A percentile compares a stretch with the other conserved stretches of the same genome.
Evolutionary conservation across 1,140 invertebrate genomes (phyloP).

Genomic region (Lysiphlebus fabarum): DNA sequence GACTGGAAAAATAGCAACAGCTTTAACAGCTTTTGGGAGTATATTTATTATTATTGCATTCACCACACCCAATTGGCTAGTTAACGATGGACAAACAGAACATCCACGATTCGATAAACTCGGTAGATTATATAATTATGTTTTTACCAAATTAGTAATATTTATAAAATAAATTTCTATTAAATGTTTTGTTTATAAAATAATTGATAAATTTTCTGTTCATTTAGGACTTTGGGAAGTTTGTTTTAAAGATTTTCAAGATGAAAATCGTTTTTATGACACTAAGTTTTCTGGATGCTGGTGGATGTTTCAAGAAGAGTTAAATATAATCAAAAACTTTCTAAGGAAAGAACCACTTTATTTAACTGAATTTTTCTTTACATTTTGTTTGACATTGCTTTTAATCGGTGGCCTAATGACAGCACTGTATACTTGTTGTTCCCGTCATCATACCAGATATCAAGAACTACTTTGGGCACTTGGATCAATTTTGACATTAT

Average conservation of each 20-base stretch:
- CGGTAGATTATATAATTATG: constrained; percentile 58
- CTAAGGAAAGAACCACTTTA: constrained; percentile 87
- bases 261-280: constrained; percentile 77
- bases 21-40: constrained; percentile 65
- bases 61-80: constrained; percentile 89
- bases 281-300: constrained; percentile 77
- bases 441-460: constrained; percentile 74
- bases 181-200: constrained; percentile 2
- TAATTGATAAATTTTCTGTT: constrained; percentile 16
- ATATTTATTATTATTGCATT: constrained; percentile 82
- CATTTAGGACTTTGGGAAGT: constrained; percentile 88
- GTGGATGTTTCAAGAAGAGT: constrained; percentile 93
- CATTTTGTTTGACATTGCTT: constrained; percentile 75
- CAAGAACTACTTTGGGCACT: constrained; percentile 69
- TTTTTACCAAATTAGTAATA: too few relatives aligned
- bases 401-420: constrained; percentile 71
- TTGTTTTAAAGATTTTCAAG: constrained; percentile 81
- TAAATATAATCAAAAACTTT: constrained; percentile 82
- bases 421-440: constrained; percentile 71
- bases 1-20: constrained; percentile 68
- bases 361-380: constrained; percentile 89
- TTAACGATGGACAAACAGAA: constrained; percentile 76
- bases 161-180: too few relatives aligned
- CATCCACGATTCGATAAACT: constrained; percentile 79
- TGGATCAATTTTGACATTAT: constrained; percentile 67